Conservation (phyloP, 2,113 vertebrate species). For the Urocynchramus pylzowi region DNA sequence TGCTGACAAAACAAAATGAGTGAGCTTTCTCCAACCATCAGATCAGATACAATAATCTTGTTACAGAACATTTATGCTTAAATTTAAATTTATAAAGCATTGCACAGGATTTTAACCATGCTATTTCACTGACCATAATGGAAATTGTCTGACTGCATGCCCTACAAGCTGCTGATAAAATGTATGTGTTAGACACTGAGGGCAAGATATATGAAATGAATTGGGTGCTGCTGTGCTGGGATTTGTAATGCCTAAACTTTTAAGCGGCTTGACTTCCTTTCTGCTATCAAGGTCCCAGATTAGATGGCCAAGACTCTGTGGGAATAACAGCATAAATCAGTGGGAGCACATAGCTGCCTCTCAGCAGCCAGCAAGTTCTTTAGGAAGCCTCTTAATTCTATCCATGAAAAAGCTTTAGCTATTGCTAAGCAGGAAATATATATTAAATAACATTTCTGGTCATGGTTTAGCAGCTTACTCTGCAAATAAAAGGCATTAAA, state of each 20-base stretch:
- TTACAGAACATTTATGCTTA: conserved; percentile 66
- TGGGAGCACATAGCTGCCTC: not conserved
- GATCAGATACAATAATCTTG: conserved; percentile 59
- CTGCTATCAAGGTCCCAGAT: conserved; percentile 16
- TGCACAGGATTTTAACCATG: conserved; percentile 58
- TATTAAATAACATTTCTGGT: not conserved
- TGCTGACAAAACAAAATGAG: conserved; percentile 60
- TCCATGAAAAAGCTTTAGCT: not conserved
- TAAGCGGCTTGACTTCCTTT: conserved; percentile 34
- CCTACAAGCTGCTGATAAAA: conserved; percentile 56
- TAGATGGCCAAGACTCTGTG: not conserved
- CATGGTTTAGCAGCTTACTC: not conserved
- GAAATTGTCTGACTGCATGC: conserved; percentile 56
- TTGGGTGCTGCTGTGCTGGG: conserved; percentile 3
- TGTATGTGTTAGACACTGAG: conserved; percentile 19
- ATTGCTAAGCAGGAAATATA: not conserved
- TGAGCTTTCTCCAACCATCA: conserved; percentile 40
- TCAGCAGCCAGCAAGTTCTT: not conserved
- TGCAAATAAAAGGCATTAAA: not conserved
- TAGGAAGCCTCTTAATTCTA: not conserved
- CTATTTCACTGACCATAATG: conserved; percentile 54
- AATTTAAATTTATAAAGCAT: conserved; percentile 67
- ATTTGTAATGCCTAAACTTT: conserved; percentile 49
- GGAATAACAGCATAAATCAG: conserved; percentile 27
- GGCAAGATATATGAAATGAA: conserved; percentile 45